Conservation (phyloP, 2,113 vertebrate genomes). For the Spheniscus mendiculus region DNA sequence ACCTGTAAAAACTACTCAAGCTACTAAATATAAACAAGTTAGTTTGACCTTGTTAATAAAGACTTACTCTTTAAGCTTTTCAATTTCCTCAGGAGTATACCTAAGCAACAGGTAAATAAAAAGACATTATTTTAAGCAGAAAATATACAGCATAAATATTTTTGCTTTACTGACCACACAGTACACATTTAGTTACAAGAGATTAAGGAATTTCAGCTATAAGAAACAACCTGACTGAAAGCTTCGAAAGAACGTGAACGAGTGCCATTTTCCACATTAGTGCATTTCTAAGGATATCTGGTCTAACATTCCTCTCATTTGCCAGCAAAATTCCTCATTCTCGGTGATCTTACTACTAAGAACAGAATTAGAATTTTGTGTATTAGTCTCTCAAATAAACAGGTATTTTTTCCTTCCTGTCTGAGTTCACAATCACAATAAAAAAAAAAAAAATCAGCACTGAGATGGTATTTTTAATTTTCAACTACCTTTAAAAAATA, state of each 20-base stretch:
- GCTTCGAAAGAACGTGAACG: not conserved
- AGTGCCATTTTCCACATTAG: not conserved
- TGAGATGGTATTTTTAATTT: not conserved
- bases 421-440: not conserved
- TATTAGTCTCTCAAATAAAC: not conserved
- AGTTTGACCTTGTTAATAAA: not conserved
- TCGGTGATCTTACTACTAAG: not conserved
- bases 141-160: not conserved
- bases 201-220: not conserved
- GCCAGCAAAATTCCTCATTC: not conserved
- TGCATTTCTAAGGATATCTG: not conserved
- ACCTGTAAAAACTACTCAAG: not conserved
- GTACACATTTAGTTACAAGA: not conserved
- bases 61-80: constrained; percentile 96
- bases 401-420: not conserved
- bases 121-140: constrained; percentile 33
- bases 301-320: not conserved
- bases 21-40: not conserved
- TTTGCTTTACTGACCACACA: not conserved
- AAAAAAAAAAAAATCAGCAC: not conserved
- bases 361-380: not conserved
- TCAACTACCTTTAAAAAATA: not conserved
- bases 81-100: constrained; percentile 94
- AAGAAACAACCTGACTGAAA: not conserved
- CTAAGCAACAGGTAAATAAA: constrained; percentile 71